Conservation (phyloP, 2,113 vertebrate species). For the Oreochromis tanganicae region DNA sequence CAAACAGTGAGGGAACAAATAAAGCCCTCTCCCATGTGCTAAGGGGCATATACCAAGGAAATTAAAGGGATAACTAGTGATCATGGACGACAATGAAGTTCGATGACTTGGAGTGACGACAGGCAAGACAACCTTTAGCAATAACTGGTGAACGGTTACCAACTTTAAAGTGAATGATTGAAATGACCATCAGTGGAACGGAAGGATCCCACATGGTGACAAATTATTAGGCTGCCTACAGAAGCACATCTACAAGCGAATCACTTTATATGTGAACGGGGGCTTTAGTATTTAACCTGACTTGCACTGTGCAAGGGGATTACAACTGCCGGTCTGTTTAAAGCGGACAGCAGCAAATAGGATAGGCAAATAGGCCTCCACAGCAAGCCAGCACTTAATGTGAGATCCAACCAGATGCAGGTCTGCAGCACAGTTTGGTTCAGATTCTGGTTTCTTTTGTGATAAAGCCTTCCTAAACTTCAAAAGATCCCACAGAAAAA, state of each 20-base stretch:
- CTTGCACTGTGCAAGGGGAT: not conserved
- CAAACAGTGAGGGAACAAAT: not conserved
- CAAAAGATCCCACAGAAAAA: not conserved
- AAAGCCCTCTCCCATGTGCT: not conserved
- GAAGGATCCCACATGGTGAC: not conserved
- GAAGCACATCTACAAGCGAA: not conserved
- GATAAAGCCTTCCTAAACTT: not conserved
- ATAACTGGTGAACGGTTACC: not conserved
- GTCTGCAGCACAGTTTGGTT: not conserved
- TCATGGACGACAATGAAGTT: not conserved
- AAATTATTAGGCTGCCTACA: not conserved
- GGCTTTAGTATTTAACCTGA: not conserved
- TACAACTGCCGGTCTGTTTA: slow-evolving; percentile 9
- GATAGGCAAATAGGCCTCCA: not conserved
- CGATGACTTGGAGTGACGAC: not conserved
- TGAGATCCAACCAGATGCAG: not conserved
- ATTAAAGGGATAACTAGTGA: not conserved
- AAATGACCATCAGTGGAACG: not conserved
- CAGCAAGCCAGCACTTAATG: not conserved
- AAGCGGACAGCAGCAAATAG: slow-evolving; percentile 2
- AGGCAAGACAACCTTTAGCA: not conserved
- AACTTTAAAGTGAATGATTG: not conserved
- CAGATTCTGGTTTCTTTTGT: not conserved
- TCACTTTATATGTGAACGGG: not conserved
- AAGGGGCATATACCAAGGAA: not conserved